Base-by-base conservation (phyloP, 2,113 vertebrate species). In the Ovis canadensis region DNA sequence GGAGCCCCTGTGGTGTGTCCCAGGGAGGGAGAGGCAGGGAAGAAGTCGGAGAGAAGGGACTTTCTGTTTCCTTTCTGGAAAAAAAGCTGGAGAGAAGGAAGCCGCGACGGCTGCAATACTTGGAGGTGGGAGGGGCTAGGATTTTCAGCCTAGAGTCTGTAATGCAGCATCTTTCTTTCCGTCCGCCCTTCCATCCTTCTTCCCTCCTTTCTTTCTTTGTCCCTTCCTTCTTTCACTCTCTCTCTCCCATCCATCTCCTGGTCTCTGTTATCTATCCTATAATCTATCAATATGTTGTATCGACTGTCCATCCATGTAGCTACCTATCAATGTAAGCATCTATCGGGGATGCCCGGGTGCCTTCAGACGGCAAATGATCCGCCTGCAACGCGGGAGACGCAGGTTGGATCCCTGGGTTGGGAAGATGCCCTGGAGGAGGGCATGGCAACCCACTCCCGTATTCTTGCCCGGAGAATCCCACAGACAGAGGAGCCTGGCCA, bases 221-320 rank as follows among this genome's bases (percentile, higher is more conserved):
- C 16, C 23, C 13, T 40, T 12, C 19, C n/a, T 40, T 71, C 64
- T 71, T 11, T 71, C 33, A 1, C n/a, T 11, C 36, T 10, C 64
- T 67, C 2, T 4, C 71, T 77, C 40, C 27, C 71, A 43, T 13
- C 40, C 17, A 3, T 27, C 40, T 43, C 40, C 71, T 0, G 1
- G 36, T 52, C 45, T 52, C 45, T 19, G 10, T 6, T 52, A n/a
- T 23, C 31, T 52, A 1, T 33, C 31, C 77, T 48, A 5, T 80
- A 80, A 31, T 31, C 27, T 3, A 17, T 48, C 4, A 11, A 5
- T 11, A 10, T 8, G 8, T 48, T 17, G 27, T 31, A 45, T 27
- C 1, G 5, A 45, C 11, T 6, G 10, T 25, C 19, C 19, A 3
- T 40, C 36, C 0, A 7, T 1, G 6, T 4, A 33, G 19, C 12